Conservation (phyloP, 2,888 invertebrate species). For the Tyria jacobaeae region DNA sequence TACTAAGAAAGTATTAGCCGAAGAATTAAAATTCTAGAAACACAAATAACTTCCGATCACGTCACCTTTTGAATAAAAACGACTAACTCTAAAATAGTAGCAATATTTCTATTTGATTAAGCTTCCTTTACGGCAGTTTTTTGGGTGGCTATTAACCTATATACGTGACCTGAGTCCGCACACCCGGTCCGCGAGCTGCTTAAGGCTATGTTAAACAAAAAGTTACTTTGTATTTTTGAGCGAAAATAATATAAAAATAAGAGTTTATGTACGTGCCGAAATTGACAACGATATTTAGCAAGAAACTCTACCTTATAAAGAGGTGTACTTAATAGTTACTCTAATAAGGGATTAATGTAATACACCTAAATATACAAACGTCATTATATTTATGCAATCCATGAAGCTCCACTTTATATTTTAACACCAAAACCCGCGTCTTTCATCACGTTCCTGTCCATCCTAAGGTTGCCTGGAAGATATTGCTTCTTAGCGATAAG, state of each 20-base stretch:
- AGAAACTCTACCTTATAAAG: not conserved
- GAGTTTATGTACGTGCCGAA: slow-evolving; percentile 24
- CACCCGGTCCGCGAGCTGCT: slow-evolving; percentile 44
- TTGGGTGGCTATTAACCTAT: slow-evolving; percentile 74
- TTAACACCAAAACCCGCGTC: too few relatives aligned
- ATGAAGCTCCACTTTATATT: too few relatives aligned
- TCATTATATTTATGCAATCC: too few relatives aligned
- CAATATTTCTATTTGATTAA: slow-evolving; percentile 72
- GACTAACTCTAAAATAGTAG: slow-evolving; percentile 59
- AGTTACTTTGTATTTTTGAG: slow-evolving; percentile 34
- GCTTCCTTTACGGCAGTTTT: slow-evolving; percentile 66
- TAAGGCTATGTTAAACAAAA: slow-evolving; percentile 42
- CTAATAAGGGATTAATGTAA: too few relatives aligned
- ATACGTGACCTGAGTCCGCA: slow-evolving; percentile 70
- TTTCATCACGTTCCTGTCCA: too few relatives aligned
- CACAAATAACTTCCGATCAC: slow-evolving; percentile 40
- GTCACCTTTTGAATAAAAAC: slow-evolving; percentile 54
- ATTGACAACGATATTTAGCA: slow-evolving; percentile 14
- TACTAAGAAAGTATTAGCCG: slow-evolving; percentile 13
- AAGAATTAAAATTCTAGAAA: slow-evolving; percentile 26
- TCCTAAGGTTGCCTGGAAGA: too few relatives aligned
- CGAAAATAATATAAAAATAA: slow-evolving; percentile 30
- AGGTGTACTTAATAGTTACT: not conserved
- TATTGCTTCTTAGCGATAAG: too few relatives aligned
- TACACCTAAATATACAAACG: too few relatives aligned